A percentile compares a stretch with the other conserved stretches of the same genome.
Conservation (phyloP, 2,113 vertebrate species). For the Trogon surrucura region DNA sequence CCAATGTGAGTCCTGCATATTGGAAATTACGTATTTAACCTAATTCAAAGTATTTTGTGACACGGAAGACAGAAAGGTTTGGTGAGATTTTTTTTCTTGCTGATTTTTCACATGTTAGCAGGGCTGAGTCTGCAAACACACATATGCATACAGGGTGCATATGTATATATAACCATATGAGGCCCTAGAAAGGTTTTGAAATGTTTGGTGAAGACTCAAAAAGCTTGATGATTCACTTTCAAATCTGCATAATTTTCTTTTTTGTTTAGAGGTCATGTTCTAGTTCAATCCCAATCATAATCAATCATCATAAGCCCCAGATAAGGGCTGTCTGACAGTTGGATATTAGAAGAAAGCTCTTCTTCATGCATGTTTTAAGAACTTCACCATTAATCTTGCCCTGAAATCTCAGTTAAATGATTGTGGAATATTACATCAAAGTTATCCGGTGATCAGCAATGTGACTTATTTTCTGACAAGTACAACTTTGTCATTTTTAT, state of each 20-base stretch:
- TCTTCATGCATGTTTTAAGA: conserved; percentile 44
- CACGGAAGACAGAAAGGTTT: not conserved
- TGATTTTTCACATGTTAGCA: not conserved
- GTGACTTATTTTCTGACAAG: conserved; percentile 67
- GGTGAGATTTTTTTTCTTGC: not conserved
- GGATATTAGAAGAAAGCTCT: conserved; percentile 34
- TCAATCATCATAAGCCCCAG: conserved; percentile 1
- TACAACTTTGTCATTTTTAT: conserved; percentile 65
- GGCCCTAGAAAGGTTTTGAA: not conserved
- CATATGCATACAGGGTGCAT: fast-evolving
- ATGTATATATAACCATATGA: not conserved
- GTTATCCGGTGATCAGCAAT: conserved; percentile 47
- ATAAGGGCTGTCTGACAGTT: conserved; percentile 25
- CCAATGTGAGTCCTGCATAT: not conserved
- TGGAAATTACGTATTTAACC: not conserved
- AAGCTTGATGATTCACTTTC: not conserved
- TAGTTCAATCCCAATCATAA: not conserved
- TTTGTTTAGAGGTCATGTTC: conserved; percentile 39
- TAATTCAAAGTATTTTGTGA: not conserved
- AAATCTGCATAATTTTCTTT: conserved; percentile 16
- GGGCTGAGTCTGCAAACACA: not conserved
- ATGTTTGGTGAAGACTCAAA: not conserved
- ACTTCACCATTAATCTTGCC: conserved; percentile 55
- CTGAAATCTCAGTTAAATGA: conserved; percentile 56
- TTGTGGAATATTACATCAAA: conserved; percentile 50